Base-by-base conservation (phyloP, 1,140 invertebrate species). In the Drosophila pallidifrons region DNA sequence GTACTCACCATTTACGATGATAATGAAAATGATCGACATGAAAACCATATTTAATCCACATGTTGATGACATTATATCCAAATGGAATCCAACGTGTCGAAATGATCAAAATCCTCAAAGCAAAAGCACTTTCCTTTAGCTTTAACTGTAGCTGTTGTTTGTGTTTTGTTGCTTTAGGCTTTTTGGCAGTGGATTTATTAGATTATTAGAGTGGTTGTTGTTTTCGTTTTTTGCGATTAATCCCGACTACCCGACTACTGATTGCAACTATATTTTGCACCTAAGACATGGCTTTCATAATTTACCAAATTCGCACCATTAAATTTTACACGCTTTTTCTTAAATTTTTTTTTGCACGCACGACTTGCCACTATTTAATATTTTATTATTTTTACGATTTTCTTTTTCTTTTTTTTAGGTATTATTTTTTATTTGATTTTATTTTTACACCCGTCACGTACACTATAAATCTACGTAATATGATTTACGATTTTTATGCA, bases 21-120 rank as follows among this genome's bases (percentile, higher is more conserved):
- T 92, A 89, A 92, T 91, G 79, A 86, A 92, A 92, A 92, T 92
- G 75, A 91, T 92, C 87, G 83, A 89, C 78, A 87, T 83, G 91
- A 92, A 91, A 92, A 85, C 86, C 79, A 92, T 89, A 74, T 89
- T 79, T 90, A 92, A 91, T 86, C 82, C 87, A 92, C 91, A 92
- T 92, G 79, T 92, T 92, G 91, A 91, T 86, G 91, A 92, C 91
- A 92, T 92, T 92, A 91, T 91, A 77, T 88, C 74, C 47, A 63
- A 89, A 66, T 78, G 68, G 86, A 38, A 79, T 90, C 85, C 85
- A 89, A 89, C 54, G 78, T 85, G 68, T 72, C 57, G 51, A 78
- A 76, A 30, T 52, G 25, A 49, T 45, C 57, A 49, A 67, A 77
- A 68, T 72, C 54, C 58, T 45, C 68, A 82, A 76, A 71, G 63